Percentiles rank a stretch among this genome's conserved stretches.
Evolutionary conservation across 2,113 vertebrate species (phyloP).

Genomic region (Tiliqua scincoides): DNA sequence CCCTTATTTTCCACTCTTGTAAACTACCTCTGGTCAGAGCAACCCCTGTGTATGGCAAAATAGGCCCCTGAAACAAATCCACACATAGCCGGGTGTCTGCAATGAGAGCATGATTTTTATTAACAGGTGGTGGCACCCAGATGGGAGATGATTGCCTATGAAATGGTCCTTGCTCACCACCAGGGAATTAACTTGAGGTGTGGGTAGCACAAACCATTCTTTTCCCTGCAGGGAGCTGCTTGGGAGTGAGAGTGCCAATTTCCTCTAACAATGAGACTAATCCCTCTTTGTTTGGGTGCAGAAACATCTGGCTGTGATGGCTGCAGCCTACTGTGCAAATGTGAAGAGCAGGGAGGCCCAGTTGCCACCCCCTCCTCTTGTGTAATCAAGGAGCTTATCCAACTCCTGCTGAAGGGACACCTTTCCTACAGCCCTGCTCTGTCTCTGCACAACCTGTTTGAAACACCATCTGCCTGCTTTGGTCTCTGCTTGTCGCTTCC

Average conservation of each 20-base stretch:
- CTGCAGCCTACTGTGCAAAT: too few species aligned
- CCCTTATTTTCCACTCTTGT: too few species aligned
- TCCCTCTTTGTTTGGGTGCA: not conserved
- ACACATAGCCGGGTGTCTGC: too few species aligned
- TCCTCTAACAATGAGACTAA: not conserved
- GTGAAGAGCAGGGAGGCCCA: not conserved
- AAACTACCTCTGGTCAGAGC: too few species aligned
- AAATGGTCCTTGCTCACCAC: not conserved
- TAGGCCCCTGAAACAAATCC: too few species aligned
- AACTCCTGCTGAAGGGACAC: fast-evolving
- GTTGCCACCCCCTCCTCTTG: not conserved
- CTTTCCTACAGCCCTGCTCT: not conserved
- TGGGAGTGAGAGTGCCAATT: not conserved
- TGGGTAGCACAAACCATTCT: not conserved
- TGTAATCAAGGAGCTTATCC: fast-evolving
- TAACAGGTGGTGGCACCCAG: too few species aligned
- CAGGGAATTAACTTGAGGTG: not conserved
- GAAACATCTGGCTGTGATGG: not conserved
- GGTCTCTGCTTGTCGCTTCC: not conserved
- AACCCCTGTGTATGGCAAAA: too few species aligned
- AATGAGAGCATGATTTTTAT: too few species aligned
- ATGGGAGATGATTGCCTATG: not conserved
- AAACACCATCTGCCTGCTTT: not conserved
- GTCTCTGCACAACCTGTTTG: not conserved
- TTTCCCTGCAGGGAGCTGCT: not conserved